Evolutionary conservation across 2,797 vertebrate species (phyloP), one percentile per base, ranked within the genome.

Genomic region (Chloroceryle inda): DNA sequence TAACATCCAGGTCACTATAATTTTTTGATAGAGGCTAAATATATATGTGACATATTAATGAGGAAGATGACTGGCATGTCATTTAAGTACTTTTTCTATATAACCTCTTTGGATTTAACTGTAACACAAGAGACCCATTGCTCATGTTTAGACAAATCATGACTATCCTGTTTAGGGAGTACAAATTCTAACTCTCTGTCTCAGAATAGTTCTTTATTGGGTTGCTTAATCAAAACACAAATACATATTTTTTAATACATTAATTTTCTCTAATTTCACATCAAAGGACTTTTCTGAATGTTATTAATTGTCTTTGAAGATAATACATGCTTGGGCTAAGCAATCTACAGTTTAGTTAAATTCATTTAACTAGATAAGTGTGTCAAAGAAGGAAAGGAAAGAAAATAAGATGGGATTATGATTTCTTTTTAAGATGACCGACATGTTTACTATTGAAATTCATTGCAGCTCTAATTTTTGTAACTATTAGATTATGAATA

Each of bases 281-380:
- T 96, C 77, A 96, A 94, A 95, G 45, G n/a, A 13, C 8, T 67
- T 84, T 88, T 93, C 69, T 88, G 73, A 89, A 81, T 78, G 16
- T 19, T 85, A 16, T 73, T 78, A 78, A 94, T 95, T 97, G 77
- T 93, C 89, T 96, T 95, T 92, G 80, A 92, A 95, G 71, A 55
- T 90, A 77, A 69, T 91, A 77, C 42, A 79, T 44, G 23, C 79
- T 93, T 82, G 47, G 49, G 47, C 38, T 79, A 94, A 82, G 44
- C 71, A 86, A 85, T 31, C 8, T 76, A 89, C 47, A 80, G 26
- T 73, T 94, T 80, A 78, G 23, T 29, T 75, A 72, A 58, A 12
- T 69, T 89, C 5, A 52, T 94, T 88, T 85, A 81, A 47, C 53
- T 75, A 61, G 9, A 90, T 42, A 93, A 88, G 11, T 55, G 27